Evolutionary conservation across 2,888 invertebrate species (phyloP).

Genomic region (Stenichneumon culpator): DNA sequence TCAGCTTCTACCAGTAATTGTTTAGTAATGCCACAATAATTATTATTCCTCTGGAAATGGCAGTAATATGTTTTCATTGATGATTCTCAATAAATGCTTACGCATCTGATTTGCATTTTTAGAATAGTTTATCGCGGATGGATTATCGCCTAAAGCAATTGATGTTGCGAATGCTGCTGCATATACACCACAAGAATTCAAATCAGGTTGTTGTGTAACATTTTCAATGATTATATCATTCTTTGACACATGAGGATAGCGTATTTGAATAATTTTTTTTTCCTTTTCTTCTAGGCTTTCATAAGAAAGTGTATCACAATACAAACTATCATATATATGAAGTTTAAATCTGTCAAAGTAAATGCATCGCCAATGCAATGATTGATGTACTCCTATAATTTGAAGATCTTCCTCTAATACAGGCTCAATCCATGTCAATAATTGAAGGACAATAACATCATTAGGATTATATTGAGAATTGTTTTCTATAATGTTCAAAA

Average conservation of each 20-base stretch:
- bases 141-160: neutral
- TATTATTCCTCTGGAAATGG: constrained; percentile 35
- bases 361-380: constrained; percentile 34
- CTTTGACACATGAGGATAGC: constrained; percentile 29
- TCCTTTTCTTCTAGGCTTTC: too few relatives aligned
- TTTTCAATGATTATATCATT: constrained; percentile 36
- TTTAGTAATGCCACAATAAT: neutral
- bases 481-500: constrained; percentile 30
- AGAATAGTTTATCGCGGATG: too few relatives aligned
- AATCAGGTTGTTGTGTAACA: constrained; percentile 38
- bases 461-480: constrained; percentile 27
- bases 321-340: constrained; percentile 22
- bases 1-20: neutral
- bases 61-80: constrained; percentile 8
- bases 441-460: constrained; percentile 32
- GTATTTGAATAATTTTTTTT: neutral
- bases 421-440: constrained; percentile 25
- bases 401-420: constrained; percentile 22
- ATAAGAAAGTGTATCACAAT: neutral
- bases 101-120: neutral
- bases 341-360: constrained; percentile 18
- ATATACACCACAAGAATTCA: constrained; percentile 30
- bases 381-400: constrained; percentile 28
- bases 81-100: constrained; percentile 28
- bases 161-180: constrained; percentile 37